Conservation (phyloP, 1,140 invertebrate species). For the Notospermus geniculatus region DNA sequence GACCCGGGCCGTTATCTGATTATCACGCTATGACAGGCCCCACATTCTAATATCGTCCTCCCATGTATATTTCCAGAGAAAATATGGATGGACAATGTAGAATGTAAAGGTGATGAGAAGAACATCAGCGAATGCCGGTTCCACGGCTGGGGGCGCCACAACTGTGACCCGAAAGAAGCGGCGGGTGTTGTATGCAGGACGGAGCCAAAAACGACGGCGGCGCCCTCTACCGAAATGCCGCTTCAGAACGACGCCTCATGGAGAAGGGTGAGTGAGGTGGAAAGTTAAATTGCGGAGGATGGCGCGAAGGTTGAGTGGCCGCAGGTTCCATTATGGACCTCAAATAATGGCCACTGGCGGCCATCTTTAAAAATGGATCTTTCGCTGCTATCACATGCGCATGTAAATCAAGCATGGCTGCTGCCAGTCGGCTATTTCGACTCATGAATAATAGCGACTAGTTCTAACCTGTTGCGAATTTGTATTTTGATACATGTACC, state of each 20-base stretch:
- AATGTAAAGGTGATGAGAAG: constrained; percentile 75
- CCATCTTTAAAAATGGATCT: no score
- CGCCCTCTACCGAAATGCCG: not conserved
- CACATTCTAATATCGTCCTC: not conserved
- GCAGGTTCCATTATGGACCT: no score
- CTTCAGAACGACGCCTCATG: not conserved
- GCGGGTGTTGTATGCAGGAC: constrained; percentile 74
- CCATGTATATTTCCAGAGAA: no score
- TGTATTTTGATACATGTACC: no score
- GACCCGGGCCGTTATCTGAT: not conserved
- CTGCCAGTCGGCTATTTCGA: no score
- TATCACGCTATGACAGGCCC: not conserved
- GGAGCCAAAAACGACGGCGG: not conserved
- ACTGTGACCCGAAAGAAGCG: constrained; percentile 74
- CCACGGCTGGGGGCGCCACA: constrained; percentile 78
- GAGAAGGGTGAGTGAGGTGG: not conserved
- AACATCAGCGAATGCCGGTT: constrained; percentile 72
- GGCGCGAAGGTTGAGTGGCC: no score
- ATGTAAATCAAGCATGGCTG: no score
- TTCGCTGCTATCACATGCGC: no score
- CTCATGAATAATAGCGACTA: no score
- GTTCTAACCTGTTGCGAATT: no score
- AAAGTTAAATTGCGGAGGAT: no score
- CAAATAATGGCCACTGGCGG: no score
- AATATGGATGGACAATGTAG: constrained; percentile 89